Evolutionary conservation across 2,113 vertebrate genomes (phyloP), one percentile per base, ranked within the genome.

Genomic region (Craseonycteris thonglongyai): DNA sequence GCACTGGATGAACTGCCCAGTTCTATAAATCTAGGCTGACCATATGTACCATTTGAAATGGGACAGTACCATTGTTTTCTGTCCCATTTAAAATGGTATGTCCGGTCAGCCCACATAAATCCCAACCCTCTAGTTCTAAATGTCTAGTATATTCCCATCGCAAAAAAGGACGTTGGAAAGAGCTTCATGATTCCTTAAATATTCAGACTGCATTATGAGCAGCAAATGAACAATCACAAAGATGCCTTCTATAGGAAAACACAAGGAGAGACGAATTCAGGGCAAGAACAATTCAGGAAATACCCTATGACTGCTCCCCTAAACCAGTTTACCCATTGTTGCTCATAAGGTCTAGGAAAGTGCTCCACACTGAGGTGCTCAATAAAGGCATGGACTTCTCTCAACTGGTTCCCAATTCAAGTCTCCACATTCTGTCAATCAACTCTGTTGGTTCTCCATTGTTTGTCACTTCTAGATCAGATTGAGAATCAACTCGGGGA

Each of bases 181-280:
- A 19, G 0, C 24, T 76, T 66, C 51, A 49, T 93, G 59, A 56
- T 69, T 90, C 69, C 42, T 56, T 49, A 47, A 88, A 86, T 58
- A 51, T 49, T 22, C 38, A 49, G 22, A 42, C 26, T 68, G 11
- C 65, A 47, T 90, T 24, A 38, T 80, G 47, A 76, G 61, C n/a
- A 91, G 66, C 8, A 56, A 84, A 75, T 90, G 92, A 92, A 45
- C 66, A 72, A 93, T 72, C 76, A 78, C 54, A 96, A 81, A 81
- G 85, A 88, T 96, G 76, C 24, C 42, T 88, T 85, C 84, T 16
- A 49, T 16, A 4, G 15, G 28, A 80, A 96, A 93, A 80, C 42
- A 69, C 28, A 51, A 80, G 49, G 65, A 28, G 15, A 92, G 63
- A 93, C 8, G 92, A 87, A 93, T 90, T 69, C 74, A 90, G 90